Evolutionary conservation across 1,140 invertebrate genomes (phyloP), one percentile per base, ranked within the genome.

Genomic region (Periplaneta americana): DNA sequence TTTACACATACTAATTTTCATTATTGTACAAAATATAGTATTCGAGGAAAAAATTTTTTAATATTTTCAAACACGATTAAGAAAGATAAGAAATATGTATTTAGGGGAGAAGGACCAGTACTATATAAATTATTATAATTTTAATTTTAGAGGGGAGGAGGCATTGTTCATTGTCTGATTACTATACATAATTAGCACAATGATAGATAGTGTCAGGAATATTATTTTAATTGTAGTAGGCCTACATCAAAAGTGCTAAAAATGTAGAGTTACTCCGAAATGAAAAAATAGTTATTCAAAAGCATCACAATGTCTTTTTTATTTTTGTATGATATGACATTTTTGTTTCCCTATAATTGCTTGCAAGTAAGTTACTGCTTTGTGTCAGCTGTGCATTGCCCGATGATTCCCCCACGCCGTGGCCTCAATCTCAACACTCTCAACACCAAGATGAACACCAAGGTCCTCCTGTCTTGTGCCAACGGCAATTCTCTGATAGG

Each of bases 401-500:
- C 93, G 2, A 90, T 91, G 31, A 89, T 95, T 34, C 92, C 93
- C 8, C 90, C 92, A 83, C 89, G 92, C 34, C 89, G 93, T 74
- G 94, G 93, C n/a, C 86, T 96, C 22, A 92, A 92, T 35, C 90
- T 94, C 5, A 95, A 91, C 82, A 92, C 91, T 2, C 89, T 92
- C 80, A 92, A 91, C 81, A 95, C 94, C 0, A 92, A 93, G 86
- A 91, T 97, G 87, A 94, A 94, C 84, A 92, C 94, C 0, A 91
- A 91, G 84, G 92, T 96, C 75, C 89, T 90, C 78, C 95, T 97
- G 87, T 92, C 91, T 3, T 97, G 96, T 85, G 90, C 91, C n/a
- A 94, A 95, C 84, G 95, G 95, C n/a, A 96, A 96, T 86, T 92
- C 93, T 4, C 88, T 97, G 28, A 92, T 96, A 57, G 96, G 96